These are phyloP conservation scores for Arge pagana DNA, from an alignment of 2,888 invertebrate genomes.

Conservation along the genomic window DNA sequence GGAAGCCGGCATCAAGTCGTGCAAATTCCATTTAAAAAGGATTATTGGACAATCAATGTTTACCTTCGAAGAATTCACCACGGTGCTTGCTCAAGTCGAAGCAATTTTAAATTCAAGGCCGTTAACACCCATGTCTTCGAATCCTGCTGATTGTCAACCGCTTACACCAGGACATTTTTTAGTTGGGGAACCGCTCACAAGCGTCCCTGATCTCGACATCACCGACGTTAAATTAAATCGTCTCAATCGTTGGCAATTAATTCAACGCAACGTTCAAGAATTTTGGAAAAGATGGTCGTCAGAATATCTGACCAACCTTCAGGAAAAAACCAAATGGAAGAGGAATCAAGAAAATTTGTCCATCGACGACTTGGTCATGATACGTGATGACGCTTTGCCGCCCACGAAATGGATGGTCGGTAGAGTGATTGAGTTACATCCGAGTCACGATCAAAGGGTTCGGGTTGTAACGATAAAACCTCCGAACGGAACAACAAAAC, in stretches of 20 bases:
- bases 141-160: background rate
- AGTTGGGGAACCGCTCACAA: conserved; percentile 2
- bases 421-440: conserved; percentile 22
- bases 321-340: conserved; percentile 34
- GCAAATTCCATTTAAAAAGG: too few relatives aligned
- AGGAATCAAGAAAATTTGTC: conserved; percentile 14
- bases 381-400: conserved; percentile 30
- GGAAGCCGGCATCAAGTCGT: too few relatives aligned
- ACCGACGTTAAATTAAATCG: conserved; percentile 25
- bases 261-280: conserved; percentile 29
- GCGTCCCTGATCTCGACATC: conserved; percentile 28
- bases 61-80: background rate
- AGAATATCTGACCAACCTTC: conserved; percentile 33
- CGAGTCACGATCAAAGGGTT: conserved; percentile 31
- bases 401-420: conserved; percentile 33
- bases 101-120: background rate
- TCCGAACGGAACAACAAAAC: background rate
- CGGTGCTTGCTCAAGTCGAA: background rate
- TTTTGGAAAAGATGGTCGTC: conserved; percentile 31
- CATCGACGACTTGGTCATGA: conserved; percentile 30
- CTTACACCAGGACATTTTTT: conserved; percentile 6
- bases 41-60: too few relatives aligned
- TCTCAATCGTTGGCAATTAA: conserved; percentile 31
- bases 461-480: conserved; percentile 15
- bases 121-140: background rate